Evolutionary conservation across 2,113 vertebrate genomes (phyloP).

Genomic region (Notarius quadriscutis): DNA sequence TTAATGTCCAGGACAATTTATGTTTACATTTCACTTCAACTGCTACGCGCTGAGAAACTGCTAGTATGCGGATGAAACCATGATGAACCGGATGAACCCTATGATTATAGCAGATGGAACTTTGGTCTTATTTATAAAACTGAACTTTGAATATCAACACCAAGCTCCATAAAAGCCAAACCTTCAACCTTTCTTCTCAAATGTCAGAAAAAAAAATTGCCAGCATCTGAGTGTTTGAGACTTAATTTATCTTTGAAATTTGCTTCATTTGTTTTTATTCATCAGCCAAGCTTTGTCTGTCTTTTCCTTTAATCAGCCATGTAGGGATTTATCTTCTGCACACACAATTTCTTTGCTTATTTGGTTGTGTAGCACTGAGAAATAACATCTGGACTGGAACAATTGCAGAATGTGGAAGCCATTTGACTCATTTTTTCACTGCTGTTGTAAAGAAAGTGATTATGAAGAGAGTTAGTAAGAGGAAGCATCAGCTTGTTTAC

Average conservation of each 20-base stretch:
- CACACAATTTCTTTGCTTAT: neutral
- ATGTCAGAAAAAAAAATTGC: neutral
- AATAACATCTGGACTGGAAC: neutral
- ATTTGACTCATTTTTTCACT: neutral
- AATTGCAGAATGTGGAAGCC: neutral
- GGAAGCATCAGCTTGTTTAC: constrained; percentile 1
- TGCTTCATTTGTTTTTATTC: constrained; percentile 2
- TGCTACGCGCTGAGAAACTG: neutral
- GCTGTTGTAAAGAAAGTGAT: neutral
- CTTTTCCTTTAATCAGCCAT: neutral
- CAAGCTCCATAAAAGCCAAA: neutral
- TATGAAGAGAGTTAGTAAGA: neutral
- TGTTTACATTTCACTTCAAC: neutral
- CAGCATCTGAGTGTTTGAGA: neutral
- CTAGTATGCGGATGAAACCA: neutral
- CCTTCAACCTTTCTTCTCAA: neutral
- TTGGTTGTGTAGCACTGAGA: neutral
- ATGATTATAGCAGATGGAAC: neutral
- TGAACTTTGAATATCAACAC: constrained; percentile 3
- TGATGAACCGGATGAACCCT: neutral
- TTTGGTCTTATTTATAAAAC: neutral
- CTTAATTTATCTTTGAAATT: neutral
- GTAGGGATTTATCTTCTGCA: neutral
- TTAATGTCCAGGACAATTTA: neutral
- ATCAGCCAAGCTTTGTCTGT: constrained; percentile 5